A percentile compares a stretch with the other conserved stretches of the same genome.
These are phyloP conservation scores for Murina feae DNA, from an alignment of 2,113 vertebrate species.

Conservation along the genomic window DNA sequence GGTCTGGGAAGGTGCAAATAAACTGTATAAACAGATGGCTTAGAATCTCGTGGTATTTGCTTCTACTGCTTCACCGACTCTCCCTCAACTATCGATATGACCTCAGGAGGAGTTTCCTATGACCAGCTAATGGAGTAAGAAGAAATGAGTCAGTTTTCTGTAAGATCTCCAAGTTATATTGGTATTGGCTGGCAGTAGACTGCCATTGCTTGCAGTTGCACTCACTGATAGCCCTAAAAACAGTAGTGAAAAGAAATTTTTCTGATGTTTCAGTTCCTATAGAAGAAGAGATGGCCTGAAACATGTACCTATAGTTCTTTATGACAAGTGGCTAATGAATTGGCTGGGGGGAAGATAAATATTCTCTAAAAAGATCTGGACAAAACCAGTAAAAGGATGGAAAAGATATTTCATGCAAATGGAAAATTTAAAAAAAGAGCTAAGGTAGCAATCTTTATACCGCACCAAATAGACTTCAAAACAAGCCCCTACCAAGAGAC, in stretches of 20 bases:
- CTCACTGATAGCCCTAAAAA: background rate
- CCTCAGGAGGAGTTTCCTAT: background rate
- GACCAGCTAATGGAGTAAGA: background rate
- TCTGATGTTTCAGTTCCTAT: background rate
- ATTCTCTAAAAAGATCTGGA: background rate
- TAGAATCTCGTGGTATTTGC: background rate
- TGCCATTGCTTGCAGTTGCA: background rate
- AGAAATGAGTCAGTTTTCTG: background rate
- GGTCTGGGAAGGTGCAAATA: constrained; percentile 21
- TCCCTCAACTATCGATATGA: background rate
- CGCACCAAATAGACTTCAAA: background rate
- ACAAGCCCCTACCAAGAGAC: background rate
- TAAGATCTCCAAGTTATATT: background rate
- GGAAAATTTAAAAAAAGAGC: background rate
- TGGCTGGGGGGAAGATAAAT: background rate
- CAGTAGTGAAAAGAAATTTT: background rate
- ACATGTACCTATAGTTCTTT: background rate
- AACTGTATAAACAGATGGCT: constrained; percentile 30
- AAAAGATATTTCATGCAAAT: background rate
- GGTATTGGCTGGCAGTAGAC: background rate
- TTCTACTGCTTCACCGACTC: background rate
- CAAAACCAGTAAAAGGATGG: background rate
- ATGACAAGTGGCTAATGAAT: background rate
- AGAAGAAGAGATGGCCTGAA: background rate
- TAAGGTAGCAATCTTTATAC: background rate